Percentiles rank a stretch among this genome's conserved stretches.
Conservation (phyloP, 2,888 invertebrate species). For the Sclerodermus sp. region DNA sequence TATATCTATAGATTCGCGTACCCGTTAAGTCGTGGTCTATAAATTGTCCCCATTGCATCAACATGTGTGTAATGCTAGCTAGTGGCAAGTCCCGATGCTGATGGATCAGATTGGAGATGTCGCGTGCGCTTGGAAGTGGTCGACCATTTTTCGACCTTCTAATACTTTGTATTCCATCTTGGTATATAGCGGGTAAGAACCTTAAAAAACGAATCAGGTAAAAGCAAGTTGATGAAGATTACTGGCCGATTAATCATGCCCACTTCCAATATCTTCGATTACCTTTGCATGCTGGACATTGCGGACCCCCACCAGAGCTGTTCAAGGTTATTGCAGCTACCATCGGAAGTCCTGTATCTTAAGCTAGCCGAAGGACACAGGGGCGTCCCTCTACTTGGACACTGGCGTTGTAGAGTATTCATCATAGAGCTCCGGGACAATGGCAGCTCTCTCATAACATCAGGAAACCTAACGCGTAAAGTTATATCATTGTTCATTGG, state of each 20-base stretch:
- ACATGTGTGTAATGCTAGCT: slow-evolving; percentile 72
- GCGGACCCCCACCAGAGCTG: slow-evolving; percentile 80
- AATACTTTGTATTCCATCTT: slow-evolving; percentile 70
- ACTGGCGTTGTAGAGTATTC: slow-evolving; percentile 64
- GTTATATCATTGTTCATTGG: background rate
- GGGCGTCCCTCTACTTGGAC: slow-evolving; percentile 69
- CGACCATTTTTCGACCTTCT: slow-evolving; percentile 65
- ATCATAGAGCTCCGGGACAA: slow-evolving; percentile 28
- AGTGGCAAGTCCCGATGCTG: slow-evolving; percentile 67
- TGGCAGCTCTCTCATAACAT: slow-evolving; percentile 33
- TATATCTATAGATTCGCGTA: too few species aligned
- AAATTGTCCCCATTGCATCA: slow-evolving; percentile 92
- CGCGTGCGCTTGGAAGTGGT: slow-evolving; percentile 74
- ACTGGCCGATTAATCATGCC: too few species aligned
- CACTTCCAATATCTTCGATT: too few species aligned
- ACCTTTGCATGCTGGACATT: slow-evolving; percentile 75
- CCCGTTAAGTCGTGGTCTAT: slow-evolving; percentile 83
- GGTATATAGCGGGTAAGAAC: slow-evolving; percentile 78
- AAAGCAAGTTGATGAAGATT: too few species aligned
- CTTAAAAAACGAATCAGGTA: too few species aligned
- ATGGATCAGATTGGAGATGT: slow-evolving; percentile 72
- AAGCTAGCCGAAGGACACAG: slow-evolving; percentile 68
- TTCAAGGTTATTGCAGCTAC: slow-evolving; percentile 83
- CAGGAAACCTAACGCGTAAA: slow-evolving; percentile 32
- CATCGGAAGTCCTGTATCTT: slow-evolving; percentile 82